Percentiles rank a stretch among this genome's conserved stretches.
phyloP scores from a whole-genome alignment of 2,888 invertebrate genomes.

The Esperia sulphurella region DNA sequence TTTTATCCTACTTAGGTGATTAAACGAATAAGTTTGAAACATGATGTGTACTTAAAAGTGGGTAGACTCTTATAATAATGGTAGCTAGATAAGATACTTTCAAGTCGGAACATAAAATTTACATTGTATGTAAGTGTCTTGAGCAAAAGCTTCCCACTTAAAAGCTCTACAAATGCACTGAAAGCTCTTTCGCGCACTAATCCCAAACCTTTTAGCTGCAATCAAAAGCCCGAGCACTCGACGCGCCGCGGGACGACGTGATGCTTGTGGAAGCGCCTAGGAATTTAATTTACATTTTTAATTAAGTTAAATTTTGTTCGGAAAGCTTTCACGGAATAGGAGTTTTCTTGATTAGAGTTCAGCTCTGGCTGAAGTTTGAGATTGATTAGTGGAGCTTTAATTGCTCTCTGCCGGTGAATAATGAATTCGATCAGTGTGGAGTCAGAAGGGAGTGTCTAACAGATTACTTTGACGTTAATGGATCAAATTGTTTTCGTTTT shows the following conservation, averaged over 20 bases:
- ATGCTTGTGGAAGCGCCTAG: slow-evolving; percentile 42
- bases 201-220: slow-evolving; percentile 80
- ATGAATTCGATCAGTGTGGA: slow-evolving; percentile 73
- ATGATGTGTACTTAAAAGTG: slow-evolving; percentile 3
- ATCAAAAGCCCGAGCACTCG: slow-evolving; percentile 75
- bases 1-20: too few relatives aligned
- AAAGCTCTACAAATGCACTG: slow-evolving; percentile 80
- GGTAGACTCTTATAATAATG: slow-evolving; percentile 22
- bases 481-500: slow-evolving; percentile 37
- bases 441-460: slow-evolving; percentile 59
- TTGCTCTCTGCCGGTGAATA: slow-evolving; percentile 76
- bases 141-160: slow-evolving; percentile 80
- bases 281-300: slow-evolving; percentile 80
- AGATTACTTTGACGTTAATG: slow-evolving; percentile 55
- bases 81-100: slow-evolving; percentile 32
- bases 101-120: slow-evolving; percentile 69
- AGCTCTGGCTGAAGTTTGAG: slow-evolving; percentile 76
- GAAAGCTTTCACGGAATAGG: slow-evolving; percentile 78
- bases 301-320: slow-evolving; percentile 80
- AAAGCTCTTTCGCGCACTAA: slow-evolving; percentile 80
- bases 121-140: slow-evolving; percentile 79
- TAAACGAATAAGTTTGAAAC: background rate
- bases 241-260: slow-evolving; percentile 31
- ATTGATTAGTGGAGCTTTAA: slow-evolving; percentile 79
- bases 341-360: slow-evolving; percentile 80